phyloP scores from a whole-genome alignment of 2,797 vertebrate genomes.

The Acipenser oxyrinchus region DNA sequence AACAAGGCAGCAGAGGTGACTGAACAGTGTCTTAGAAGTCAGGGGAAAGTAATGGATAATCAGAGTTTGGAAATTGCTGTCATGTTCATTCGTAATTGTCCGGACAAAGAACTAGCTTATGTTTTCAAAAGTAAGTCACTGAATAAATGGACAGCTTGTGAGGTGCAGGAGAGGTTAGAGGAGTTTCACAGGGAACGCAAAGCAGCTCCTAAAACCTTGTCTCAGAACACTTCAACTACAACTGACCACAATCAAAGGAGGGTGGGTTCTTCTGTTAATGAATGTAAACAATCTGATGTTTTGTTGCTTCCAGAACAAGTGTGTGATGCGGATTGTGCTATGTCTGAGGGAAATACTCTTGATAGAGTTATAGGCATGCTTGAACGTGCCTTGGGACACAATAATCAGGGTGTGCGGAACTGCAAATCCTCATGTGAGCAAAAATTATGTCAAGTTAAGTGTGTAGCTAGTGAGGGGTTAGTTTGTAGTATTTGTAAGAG shows the following conservation, averaged over 20 bases:
- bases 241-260: neutral
- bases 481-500: slow-evolving; percentile 8
- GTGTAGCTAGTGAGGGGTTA: neutral
- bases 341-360: too few species aligned
- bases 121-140: slow-evolving; percentile 21
- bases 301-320: neutral
- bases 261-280: neutral
- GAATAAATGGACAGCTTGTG: slow-evolving; percentile 17
- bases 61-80: slow-evolving; percentile 12
- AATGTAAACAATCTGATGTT: neutral
- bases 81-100: slow-evolving; percentile 22
- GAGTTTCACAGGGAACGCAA: slow-evolving; percentile 10
- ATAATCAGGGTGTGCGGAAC: neutral
- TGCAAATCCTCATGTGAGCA: neutral
- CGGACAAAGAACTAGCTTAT: slow-evolving; percentile 13
- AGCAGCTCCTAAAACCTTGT: neutral
- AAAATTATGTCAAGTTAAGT: neutral
- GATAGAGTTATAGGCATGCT: neutral
- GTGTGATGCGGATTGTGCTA: neutral
- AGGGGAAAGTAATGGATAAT: slow-evolving; percentile 14
- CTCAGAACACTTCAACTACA: neutral
- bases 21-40: slow-evolving; percentile 6
- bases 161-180: slow-evolving; percentile 17
- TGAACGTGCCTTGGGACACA: neutral
- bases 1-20: slow-evolving; percentile 20